phyloP scores from a whole-genome alignment of 2,888 invertebrate species.

The Pammene aurita region DNA sequence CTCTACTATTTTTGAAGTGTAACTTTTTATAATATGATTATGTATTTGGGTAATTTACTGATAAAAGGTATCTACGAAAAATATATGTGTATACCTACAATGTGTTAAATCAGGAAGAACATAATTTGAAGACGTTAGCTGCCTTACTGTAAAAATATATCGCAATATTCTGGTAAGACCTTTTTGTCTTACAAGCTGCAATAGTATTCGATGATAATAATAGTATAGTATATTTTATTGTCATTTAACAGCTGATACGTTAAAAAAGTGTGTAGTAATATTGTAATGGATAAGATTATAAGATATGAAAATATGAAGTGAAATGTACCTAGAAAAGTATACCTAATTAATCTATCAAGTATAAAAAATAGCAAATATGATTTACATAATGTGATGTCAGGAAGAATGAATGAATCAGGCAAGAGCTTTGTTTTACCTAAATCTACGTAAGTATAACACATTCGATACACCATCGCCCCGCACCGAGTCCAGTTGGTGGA shows the following conservation, averaged over 20 bases:
- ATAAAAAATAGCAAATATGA: slow-evolving; percentile 60
- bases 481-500: slow-evolving; percentile 15
- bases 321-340: slow-evolving; percentile 57
- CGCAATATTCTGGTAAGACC: slow-evolving; percentile 34
- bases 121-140: slow-evolving; percentile 33
- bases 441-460: slow-evolving; percentile 53
- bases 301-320: slow-evolving; percentile 49
- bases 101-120: slow-evolving; percentile 36
- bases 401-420: slow-evolving; percentile 64
- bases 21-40: slow-evolving; percentile 1
- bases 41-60: slow-evolving; percentile 14
- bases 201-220: slow-evolving; percentile 32
- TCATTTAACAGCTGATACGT: slow-evolving; percentile 57
- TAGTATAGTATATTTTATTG: slow-evolving; percentile 49
- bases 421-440: slow-evolving; percentile 64
- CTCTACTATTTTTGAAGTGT: slow-evolving; percentile 6
- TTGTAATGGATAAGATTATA: slow-evolving; percentile 43
- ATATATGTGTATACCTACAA: slow-evolving; percentile 12
- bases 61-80: slow-evolving; percentile 25
- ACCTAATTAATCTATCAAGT: slow-evolving; percentile 59
- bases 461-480: slow-evolving; percentile 20
- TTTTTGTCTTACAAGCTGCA: slow-evolving; percentile 32
- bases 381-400: slow-evolving; percentile 57
- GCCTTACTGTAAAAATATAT: slow-evolving; percentile 39
- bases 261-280: slow-evolving; percentile 46